Conservation (phyloP, 2,888 invertebrate genomes). For the Himalopsyche kuldschensis region DNA sequence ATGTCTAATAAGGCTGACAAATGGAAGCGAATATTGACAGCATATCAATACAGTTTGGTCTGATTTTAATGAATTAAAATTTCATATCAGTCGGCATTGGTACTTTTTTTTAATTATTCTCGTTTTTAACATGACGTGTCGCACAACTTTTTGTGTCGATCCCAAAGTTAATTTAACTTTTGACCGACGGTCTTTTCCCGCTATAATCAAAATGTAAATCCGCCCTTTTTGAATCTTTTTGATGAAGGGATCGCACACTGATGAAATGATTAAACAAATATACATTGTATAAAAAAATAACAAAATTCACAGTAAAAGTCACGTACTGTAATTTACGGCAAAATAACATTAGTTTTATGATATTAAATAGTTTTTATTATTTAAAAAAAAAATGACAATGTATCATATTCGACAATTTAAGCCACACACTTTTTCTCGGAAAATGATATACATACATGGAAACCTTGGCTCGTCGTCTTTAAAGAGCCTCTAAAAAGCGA, state of each 20-base stretch:
- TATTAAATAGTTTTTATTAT: too few relatives aligned
- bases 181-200: slow-evolving; percentile 13
- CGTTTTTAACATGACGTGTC: slow-evolving; percentile 9
- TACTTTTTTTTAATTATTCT: neutral
- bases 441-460: too few relatives aligned
- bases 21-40: neutral
- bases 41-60: neutral
- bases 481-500: too few relatives aligned
- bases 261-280: neutral
- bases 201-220: slow-evolving; percentile 30
- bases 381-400: too few relatives aligned
- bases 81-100: neutral
- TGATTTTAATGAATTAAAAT: neutral
- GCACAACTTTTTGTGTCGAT: slow-evolving; percentile 17
- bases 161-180: slow-evolving; percentile 30
- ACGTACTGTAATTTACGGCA: too few relatives aligned
- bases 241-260: neutral
- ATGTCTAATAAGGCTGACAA: neutral
- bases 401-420: too few relatives aligned
- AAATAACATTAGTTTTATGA: too few relatives aligned
- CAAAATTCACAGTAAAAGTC: too few relatives aligned
- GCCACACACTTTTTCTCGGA: too few relatives aligned
- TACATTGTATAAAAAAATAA: too few relatives aligned
- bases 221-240: slow-evolving; percentile 3
- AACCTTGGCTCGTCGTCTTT: too few relatives aligned